Evolutionary conservation across 2,113 vertebrate species (phyloP).

Genomic region (Calyptomena viridis): DNA sequence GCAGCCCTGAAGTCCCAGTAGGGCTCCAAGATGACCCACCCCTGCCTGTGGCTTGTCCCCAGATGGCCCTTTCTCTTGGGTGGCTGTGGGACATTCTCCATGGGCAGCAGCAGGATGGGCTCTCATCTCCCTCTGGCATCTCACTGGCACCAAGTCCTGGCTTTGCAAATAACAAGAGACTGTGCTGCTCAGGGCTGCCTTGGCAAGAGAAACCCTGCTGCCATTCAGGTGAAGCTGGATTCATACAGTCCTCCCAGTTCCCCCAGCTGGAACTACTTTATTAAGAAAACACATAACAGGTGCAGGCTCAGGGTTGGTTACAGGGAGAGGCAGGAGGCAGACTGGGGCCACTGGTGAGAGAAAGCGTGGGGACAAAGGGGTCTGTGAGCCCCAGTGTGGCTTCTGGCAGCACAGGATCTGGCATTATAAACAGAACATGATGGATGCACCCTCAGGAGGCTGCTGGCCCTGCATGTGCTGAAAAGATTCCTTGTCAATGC

Average conservation of each 20-base stretch:
- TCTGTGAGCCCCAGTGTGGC: neutral
- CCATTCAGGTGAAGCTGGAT: neutral
- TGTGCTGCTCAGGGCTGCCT: neutral
- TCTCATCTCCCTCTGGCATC: fast-evolving
- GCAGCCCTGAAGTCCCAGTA: fast-evolving
- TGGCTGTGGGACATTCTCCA: fast-evolving
- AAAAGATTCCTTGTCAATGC: fast-evolving
- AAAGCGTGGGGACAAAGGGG: fast-evolving
- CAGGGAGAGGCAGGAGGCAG: fast-evolving
- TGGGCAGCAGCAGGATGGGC: neutral
- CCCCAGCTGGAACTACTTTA: neutral
- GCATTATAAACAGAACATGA: neutral
- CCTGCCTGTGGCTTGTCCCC: neutral
- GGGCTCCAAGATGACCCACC: neutral
- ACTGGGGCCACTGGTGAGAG: fast-evolving
- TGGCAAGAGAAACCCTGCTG: neutral
- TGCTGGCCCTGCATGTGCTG: neutral
- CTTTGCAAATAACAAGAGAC: fast-evolving
- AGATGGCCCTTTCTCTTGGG: fast-evolving
- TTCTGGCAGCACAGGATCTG: fast-evolving
- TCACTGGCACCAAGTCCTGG: neutral
- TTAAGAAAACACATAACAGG: fast-evolving
- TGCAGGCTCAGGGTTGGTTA: fast-evolving
- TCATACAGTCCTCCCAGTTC: neutral
- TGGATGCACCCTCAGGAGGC: fast-evolving